Percentiles rank a stretch among this genome's conserved stretches.
Conservation (phyloP, 2,888 invertebrate genomes). For the Dioctria linearis region DNA sequence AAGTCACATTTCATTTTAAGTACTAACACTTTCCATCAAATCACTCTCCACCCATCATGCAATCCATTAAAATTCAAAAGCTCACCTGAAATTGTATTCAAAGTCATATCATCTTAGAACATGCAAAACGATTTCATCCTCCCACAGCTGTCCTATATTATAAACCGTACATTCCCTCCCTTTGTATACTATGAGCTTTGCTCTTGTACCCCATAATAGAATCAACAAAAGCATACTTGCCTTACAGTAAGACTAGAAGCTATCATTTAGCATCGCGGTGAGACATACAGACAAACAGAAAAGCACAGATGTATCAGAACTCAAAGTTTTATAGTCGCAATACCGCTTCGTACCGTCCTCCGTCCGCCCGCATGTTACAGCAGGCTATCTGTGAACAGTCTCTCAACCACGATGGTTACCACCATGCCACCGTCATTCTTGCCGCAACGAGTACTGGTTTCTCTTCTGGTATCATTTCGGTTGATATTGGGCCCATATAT, state of each 20-base stretch:
- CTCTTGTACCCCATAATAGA: neutral
- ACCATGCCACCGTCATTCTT: constrained; percentile 45
- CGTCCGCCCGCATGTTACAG: neutral
- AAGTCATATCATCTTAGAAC: constrained; percentile 11
- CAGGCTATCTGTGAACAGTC: constrained; percentile 7
- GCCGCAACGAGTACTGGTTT: constrained; percentile 52
- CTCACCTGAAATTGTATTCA: constrained; percentile 45
- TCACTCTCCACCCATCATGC: neutral
- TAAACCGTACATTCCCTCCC: neutral
- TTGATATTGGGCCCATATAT: constrained; percentile 56
- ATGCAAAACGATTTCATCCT: constrained; percentile 14
- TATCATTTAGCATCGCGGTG: neutral
- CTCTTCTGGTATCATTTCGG: constrained; percentile 53
- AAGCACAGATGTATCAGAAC: neutral
- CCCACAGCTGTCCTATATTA: neutral
- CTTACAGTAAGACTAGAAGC: neutral
- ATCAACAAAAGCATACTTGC: constrained; percentile 12
- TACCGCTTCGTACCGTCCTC: neutral
- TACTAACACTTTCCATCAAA: constrained; percentile 26
- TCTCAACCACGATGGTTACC: constrained; percentile 49
- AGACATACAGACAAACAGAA: neutral
- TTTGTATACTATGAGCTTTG: neutral
- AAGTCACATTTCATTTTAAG: neutral
- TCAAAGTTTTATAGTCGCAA: neutral
- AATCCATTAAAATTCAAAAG: constrained; percentile 37